Conservation (phyloP, 2,888 invertebrate species). For the Cantharis flavilabris region DNA sequence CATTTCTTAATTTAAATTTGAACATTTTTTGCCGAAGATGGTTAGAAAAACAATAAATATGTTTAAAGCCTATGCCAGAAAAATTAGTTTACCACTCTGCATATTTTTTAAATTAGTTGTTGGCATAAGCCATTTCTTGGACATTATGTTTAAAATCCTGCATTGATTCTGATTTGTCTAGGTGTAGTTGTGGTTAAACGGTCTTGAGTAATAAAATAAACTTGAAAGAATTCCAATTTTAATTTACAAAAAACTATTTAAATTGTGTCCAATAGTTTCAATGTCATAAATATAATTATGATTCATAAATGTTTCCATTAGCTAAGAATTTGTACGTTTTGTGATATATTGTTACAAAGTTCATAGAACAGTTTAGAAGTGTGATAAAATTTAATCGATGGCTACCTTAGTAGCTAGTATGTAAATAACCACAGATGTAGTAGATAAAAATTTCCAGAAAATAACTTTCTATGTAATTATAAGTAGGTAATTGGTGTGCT, state of each 20-base stretch:
- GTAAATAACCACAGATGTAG: not conserved
- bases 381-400: not conserved
- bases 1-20: too few species aligned
- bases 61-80: too few species aligned
- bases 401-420: not conserved
- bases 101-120: too few species aligned
- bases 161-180: not conserved
- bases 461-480: not conserved
- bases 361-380: not conserved
- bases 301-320: not conserved
- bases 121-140: not conserved
- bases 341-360: not conserved
- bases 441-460: not conserved
- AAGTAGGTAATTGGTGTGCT: not conserved
- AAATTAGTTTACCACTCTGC: too few species aligned
- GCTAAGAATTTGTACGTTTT: not conserved
- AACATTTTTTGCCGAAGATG: too few species aligned
- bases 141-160: not conserved
- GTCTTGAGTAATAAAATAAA: conserved; percentile 12
- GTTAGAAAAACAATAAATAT: too few species aligned
- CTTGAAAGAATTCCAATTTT: not conserved
- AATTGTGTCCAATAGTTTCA: not conserved
- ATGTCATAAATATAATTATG: not conserved
- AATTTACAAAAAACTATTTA: not conserved
- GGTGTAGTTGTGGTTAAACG: conserved; percentile 1